These are phyloP conservation scores for Xiphias gladius DNA, from an alignment of 2,113 vertebrate species.

Conservation along the genomic window DNA sequence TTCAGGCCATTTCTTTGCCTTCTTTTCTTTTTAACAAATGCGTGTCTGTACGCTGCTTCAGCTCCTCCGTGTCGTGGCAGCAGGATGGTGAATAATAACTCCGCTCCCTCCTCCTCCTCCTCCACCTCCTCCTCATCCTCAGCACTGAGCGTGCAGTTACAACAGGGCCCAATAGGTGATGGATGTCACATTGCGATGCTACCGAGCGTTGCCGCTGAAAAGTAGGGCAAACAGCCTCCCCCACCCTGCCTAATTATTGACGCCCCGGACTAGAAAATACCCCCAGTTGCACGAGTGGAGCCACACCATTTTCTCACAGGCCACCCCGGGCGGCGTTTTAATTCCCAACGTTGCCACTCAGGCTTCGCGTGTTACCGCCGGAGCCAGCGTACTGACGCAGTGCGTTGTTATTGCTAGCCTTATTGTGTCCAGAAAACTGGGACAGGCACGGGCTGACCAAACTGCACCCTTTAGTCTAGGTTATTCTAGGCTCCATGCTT, in stretches of 20 bases:
- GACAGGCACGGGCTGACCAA: conserved; percentile 21
- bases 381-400: conserved; percentile 71
- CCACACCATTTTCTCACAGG: conserved; percentile 29
- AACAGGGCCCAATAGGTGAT: conserved; percentile 73
- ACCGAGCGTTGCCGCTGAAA: conserved; percentile 71
- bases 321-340: conserved; percentile 18
- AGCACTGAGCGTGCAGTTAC: conserved; percentile 61
- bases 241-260: conserved; percentile 72
- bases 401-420: conserved; percentile 65
- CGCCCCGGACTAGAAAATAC: conserved; percentile 62
- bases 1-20: conserved; percentile 10
- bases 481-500: conserved; percentile 43
- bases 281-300: conserved; percentile 41
- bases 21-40: conserved; percentile 10
- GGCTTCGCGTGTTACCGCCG: conserved; percentile 31
- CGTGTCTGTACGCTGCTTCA: conserved; percentile 18
- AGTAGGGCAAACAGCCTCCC: conserved; percentile 79
- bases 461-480: conserved; percentile 50
- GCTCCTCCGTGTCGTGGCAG: conserved; percentile 48
- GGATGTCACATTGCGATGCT: conserved; percentile 83
- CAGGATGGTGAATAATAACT: conserved; percentile 57
- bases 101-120: conserved; percentile 47
- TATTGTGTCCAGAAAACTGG: conserved; percentile 32
- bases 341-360: conserved; percentile 26
- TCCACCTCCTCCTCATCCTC: conserved; percentile 41